phyloP scores from a whole-genome alignment of 1,140 invertebrate genomes.

The Zophobas atratus region DNA sequence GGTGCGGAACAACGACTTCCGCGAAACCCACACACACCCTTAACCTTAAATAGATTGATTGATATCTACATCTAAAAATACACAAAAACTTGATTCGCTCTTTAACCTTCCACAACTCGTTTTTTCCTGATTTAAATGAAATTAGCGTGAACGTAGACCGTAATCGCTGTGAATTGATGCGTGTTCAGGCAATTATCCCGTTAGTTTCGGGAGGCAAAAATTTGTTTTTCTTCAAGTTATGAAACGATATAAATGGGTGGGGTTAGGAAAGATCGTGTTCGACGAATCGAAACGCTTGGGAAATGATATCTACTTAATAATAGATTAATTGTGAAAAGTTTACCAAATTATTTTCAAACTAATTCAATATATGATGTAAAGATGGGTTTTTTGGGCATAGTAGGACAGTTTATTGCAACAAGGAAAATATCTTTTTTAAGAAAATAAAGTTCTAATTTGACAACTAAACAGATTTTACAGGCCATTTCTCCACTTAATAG shows the following conservation, averaged over 20 bases:
- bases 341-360: too few species aligned
- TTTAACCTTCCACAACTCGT: constrained; percentile 2
- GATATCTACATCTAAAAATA: constrained; percentile 52
- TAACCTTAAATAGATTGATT: constrained; percentile 51
- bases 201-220: background rate
- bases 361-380: too few species aligned
- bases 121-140: background rate
- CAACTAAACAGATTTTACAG: too few species aligned
- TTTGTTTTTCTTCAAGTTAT: background rate
- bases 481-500: too few species aligned
- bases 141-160: background rate
- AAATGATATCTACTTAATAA: too few species aligned
- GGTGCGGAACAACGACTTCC: constrained; percentile 52
- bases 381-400: too few species aligned
- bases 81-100: constrained; percentile 11
- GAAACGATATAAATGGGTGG: background rate
- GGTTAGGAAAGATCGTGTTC: background rate
- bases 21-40: constrained; percentile 42
- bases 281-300: background rate
- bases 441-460: too few species aligned
- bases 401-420: too few species aligned
- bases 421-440: too few species aligned
- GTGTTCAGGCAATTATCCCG: background rate
- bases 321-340: too few species aligned
- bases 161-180: constrained; percentile 3